Conservation (phyloP, 2,113 vertebrate species). For the Willisornis vidua region DNA sequence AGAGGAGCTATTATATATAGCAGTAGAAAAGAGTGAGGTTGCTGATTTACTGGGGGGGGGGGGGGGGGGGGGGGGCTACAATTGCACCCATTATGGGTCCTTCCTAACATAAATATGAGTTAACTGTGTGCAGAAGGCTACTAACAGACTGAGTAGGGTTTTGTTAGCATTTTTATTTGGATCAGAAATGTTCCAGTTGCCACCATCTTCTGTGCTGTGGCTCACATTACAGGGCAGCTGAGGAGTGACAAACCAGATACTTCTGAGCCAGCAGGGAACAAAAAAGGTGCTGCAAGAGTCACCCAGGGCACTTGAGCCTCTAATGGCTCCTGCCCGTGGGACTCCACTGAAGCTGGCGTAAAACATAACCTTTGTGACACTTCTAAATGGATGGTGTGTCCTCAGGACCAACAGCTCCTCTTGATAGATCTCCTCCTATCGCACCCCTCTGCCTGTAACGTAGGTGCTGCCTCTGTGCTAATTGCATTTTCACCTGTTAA, state of each 20-base stretch:
- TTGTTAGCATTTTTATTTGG: not conserved
- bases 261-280: not conserved
- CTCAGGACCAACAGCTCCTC: not conserved
- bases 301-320: not conserved
- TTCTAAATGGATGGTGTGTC: not conserved
- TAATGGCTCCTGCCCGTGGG: not conserved
- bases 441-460: not conserved
- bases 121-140: not conserved
- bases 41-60: not conserved
- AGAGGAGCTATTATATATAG: not conserved
- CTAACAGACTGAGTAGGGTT: not conserved
- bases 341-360: not conserved
- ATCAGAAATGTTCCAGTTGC: not conserved
- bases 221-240: not conserved
- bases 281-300: not conserved
- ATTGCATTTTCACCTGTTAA: not conserved
- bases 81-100: not conserved
- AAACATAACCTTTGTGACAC: not conserved
- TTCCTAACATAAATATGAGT: not conserved
- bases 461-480: not conserved
- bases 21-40: not conserved
- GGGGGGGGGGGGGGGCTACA: not conserved
- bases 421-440: rapidly evolving
- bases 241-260: not conserved
- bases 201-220: not conserved